Evolutionary conservation across 2,113 vertebrate genomes (phyloP).

Genomic region (Erinaceus europaeus): DNA sequence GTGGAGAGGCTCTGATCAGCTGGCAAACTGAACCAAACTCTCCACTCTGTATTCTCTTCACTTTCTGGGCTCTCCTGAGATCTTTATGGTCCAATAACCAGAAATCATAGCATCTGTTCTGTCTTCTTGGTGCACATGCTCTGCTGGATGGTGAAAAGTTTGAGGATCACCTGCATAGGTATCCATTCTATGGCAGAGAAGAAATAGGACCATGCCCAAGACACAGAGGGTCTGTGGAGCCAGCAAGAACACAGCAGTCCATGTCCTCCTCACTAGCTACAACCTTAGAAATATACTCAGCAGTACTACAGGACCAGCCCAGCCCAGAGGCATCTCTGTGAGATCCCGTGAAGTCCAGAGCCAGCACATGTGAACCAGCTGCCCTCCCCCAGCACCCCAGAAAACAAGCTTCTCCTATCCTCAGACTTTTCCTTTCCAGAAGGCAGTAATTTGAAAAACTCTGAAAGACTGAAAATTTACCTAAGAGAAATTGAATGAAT

Average conservation of each 20-base stretch:
- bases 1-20: too few species aligned
- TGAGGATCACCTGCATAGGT: neutral
- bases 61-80: neutral
- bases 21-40: neutral
- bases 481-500: too few species aligned
- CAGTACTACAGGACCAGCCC: neutral
- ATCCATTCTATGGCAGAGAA: neutral
- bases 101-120: neutral
- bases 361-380: neutral
- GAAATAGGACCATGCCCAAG: neutral
- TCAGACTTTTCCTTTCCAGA: neutral
- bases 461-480: neutral
- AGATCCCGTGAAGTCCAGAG: neutral
- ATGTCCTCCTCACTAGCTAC: neutral
- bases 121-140: fast-evolving
- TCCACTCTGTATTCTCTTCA: neutral
- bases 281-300: neutral
- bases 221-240: neutral
- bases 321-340: neutral
- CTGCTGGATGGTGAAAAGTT: neutral
- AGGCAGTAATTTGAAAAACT: neutral
- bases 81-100: neutral
- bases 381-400: too few species aligned
- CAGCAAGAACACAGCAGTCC: neutral
- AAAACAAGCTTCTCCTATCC: neutral